Percentiles rank a stretch among this genome's conserved stretches.
Evolutionary conservation across 53 echinoderm and acorn worm species (phyloP).

Genomic region (Paracentrotus lividus): DNA sequence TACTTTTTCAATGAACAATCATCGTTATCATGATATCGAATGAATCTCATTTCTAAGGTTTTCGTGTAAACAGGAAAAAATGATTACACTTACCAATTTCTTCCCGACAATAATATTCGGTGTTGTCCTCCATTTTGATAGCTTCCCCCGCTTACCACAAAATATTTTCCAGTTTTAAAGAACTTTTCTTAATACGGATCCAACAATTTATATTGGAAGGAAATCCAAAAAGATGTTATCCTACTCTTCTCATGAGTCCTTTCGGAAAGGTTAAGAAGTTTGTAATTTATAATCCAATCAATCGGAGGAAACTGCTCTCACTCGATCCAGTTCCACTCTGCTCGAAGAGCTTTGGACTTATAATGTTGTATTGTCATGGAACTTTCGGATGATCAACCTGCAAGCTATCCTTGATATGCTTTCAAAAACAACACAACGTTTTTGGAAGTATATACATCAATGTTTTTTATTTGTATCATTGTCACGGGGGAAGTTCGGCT

Average conservation of each 20-base stretch:
- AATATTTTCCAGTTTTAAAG: background rate
- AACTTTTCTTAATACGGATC: background rate
- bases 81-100: background rate
- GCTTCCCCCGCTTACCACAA: background rate
- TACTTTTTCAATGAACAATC: background rate
- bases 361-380: background rate
- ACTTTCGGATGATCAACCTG: background rate
- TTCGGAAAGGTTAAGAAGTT: background rate
- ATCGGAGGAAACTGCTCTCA: background rate
- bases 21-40: background rate
- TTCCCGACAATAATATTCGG: background rate
- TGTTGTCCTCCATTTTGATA: background rate
- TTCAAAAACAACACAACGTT: background rate
- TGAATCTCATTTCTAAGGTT: background rate
- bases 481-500: constrained; percentile 2
- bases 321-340: background rate
- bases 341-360: background rate
- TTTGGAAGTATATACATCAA: background rate
- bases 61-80: background rate
- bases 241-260: background rate
- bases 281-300: background rate
- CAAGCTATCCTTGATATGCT: background rate
- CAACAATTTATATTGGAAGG: background rate
- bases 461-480: constrained; percentile 6
- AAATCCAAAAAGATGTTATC: background rate